Percentiles rank a stretch among this genome's conserved stretches.
Evolutionary conservation across 2,113 vertebrate genomes (phyloP).

Genomic region (Eurypyga helias): DNA sequence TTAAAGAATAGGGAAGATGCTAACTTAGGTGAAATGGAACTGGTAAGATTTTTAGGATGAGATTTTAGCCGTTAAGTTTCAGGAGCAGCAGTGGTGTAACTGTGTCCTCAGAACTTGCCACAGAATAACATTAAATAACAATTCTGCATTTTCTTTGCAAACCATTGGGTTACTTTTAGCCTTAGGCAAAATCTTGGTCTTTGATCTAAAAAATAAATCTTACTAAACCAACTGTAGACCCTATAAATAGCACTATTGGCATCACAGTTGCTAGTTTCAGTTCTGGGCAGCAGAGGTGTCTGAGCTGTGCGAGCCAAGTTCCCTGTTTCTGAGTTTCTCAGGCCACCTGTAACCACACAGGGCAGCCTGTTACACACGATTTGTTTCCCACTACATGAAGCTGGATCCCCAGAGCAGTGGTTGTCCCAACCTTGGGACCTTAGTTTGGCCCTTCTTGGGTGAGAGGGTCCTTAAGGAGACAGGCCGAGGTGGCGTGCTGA

Average conservation of each 20-base stretch:
- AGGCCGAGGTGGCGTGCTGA: background rate
- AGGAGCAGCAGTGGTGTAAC: background rate
- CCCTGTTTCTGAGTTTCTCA: accelerated
- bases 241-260: accelerated
- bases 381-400: accelerated
- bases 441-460: accelerated
- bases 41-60: background rate
- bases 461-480: background rate
- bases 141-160: background rate
- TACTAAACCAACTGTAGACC: background rate
- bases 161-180: background rate
- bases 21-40: background rate
- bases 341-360: accelerated
- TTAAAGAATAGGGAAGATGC: background rate
- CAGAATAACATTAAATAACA: background rate
- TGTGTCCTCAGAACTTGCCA: background rate
- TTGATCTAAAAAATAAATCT: background rate
- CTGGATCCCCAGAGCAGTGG: background rate
- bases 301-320: accelerated
- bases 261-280: background rate
- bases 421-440: background rate
- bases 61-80: background rate
- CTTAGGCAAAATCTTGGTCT: background rate
- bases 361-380: no score
- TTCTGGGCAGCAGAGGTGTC: background rate